These are phyloP conservation scores for Morbakka virulenta DNA, from an alignment of 30 jellyfish, hydroid and myxozoan species.

Conservation along the genomic window DNA sequence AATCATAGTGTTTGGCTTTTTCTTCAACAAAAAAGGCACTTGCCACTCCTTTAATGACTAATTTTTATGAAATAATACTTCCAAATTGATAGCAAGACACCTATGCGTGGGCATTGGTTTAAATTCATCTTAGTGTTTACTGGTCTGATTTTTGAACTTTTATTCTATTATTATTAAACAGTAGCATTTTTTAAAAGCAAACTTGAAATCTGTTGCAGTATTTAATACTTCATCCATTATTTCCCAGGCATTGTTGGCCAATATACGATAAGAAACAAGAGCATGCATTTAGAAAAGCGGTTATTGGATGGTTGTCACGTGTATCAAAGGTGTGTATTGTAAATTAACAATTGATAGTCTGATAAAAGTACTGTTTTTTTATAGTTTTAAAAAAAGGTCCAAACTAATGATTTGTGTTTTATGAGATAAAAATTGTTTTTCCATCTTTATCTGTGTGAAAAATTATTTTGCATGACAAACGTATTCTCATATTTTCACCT, in stretches of 20 bases:
- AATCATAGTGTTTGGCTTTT: too few species aligned
- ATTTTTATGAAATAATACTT: too few species aligned
- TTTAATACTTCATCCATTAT: neutral
- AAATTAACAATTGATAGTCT: neutral
- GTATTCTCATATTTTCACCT: too few species aligned
- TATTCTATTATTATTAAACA: neutral
- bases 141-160: neutral
- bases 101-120: too few species aligned
- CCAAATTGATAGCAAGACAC: too few species aligned
- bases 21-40: too few species aligned
- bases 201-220: too few species aligned
- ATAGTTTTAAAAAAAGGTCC: neutral
- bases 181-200: neutral
- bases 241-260: slow-evolving; percentile 82
- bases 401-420: neutral
- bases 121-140: neutral
- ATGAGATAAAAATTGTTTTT: too few species aligned
- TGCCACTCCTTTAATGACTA: too few species aligned
- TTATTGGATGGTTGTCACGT: slow-evolving; percentile 62
- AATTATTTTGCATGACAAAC: too few species aligned
- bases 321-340: slow-evolving; percentile 49
- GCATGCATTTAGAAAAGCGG: slow-evolving; percentile 76
- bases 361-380: neutral
- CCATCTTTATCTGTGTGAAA: too few species aligned
- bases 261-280: slow-evolving; percentile 75